phyloP scores from a whole-genome alignment of 1,140 invertebrate species.

The Aphidius gifuensis region DNA sequence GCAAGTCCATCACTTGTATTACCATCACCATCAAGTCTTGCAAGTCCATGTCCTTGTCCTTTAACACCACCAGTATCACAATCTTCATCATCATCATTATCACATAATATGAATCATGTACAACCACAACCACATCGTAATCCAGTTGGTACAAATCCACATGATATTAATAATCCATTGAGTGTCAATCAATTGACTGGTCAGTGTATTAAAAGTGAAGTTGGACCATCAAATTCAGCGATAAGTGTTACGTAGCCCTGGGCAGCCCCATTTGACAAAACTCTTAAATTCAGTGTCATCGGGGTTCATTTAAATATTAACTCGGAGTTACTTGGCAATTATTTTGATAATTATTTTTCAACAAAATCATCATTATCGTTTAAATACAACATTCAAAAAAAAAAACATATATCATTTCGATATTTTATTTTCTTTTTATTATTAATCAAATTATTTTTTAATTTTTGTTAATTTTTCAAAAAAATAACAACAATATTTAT shows the following conservation, averaged over 20 bases:
- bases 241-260: constrained; percentile 63
- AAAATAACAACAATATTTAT: no score
- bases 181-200: constrained; percentile 84
- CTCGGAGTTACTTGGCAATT: constrained; percentile 24
- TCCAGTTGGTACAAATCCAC: constrained; percentile 84
- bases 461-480: no score
- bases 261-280: constrained; percentile 52
- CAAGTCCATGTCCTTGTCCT: constrained; percentile 60
- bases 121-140: constrained; percentile 59
- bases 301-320: constrained; percentile 48
- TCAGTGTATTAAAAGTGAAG: constrained; percentile 63
- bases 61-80: constrained; percentile 54
- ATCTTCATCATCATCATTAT: constrained; percentile 45
- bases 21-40: constrained; percentile 65
- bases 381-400: no score
- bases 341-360: constrained; percentile 12
- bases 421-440: no score
- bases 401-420: no score
- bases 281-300: constrained; percentile 49
- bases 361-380: background rate
- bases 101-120: constrained; percentile 37
- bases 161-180: constrained; percentile 86
- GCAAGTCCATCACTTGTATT: constrained; percentile 71
- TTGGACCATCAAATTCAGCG: constrained; percentile 55
- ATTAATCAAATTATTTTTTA: no score